phyloP scores from a whole-genome alignment of 2,888 invertebrate species.

The Ferdinandea cuprea region DNA sequence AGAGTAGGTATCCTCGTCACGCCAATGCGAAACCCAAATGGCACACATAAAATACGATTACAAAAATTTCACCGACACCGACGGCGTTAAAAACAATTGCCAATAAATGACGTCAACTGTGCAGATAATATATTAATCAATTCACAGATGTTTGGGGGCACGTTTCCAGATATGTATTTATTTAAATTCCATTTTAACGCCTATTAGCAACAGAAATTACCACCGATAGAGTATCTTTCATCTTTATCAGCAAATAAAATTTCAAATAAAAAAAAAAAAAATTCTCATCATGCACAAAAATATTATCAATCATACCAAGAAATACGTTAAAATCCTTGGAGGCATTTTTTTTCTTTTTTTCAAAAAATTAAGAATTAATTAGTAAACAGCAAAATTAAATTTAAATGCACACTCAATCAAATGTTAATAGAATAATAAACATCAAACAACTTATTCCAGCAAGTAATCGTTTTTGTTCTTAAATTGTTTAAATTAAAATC shows the following conservation, averaged over 20 bases:
- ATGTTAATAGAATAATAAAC: background rate
- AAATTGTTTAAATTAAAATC: background rate
- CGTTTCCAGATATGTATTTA: background rate
- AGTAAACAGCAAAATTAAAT: background rate
- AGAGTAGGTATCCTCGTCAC: background rate
- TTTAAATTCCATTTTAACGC: background rate
- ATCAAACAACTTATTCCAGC: background rate
- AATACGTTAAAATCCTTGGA: conserved; percentile 80
- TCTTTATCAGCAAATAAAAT: conserved; percentile 14
- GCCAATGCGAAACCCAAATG: too few relatives aligned
- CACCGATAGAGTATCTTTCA: background rate
- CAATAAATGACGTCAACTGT: background rate
- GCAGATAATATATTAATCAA: conserved; percentile 3
- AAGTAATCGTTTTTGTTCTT: background rate
- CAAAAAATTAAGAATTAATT: background rate
- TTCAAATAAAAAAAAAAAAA: conserved; percentile 49
- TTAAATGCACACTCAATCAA: background rate
- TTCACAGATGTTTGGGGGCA: background rate
- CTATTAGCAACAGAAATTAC: background rate
- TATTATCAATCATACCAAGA: conserved; percentile 78
- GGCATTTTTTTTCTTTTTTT: conserved; percentile 76
- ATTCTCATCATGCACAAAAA: conserved; percentile 2
- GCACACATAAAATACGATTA: too few relatives aligned
- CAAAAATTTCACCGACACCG: background rate
- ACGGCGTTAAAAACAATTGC: background rate